phyloP scores from a whole-genome alignment of 2,797 vertebrate genomes.

The Sardinella longiceps region DNA sequence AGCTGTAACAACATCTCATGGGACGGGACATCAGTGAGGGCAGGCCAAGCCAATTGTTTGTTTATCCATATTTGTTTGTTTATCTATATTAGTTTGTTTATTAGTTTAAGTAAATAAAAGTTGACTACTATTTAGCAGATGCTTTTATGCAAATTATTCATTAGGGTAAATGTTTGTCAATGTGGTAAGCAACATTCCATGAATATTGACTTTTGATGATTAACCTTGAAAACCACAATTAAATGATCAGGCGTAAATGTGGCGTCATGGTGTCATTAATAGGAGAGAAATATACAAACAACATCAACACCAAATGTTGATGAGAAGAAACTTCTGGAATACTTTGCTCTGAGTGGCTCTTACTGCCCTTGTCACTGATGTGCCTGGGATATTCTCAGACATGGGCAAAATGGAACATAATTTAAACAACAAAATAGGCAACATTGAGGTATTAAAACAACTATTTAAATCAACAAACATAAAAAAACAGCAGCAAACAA shows the following conservation, averaged over 20 bases:
- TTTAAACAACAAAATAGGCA: background rate
- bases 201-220: background rate
- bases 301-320: no score
- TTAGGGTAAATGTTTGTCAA: background rate
- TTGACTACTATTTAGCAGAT: no score
- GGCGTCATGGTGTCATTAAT: background rate
- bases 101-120: background rate
- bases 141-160: no score
- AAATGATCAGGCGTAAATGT: background rate
- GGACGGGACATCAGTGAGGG: slow-evolving; percentile 35
- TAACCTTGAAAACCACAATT: background rate
- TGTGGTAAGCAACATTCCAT: background rate
- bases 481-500: background rate
- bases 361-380: slow-evolving; percentile 77
- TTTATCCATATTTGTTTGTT: background rate
- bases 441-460: background rate
- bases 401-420: slow-evolving; percentile 9
- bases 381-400: slow-evolving; percentile 10
- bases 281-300: background rate
- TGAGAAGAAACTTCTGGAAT: background rate
- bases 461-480: background rate
- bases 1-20: background rate
- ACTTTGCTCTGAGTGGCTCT: background rate
- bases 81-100: no score
- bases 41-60: background rate